A percentile compares a stretch with the other conserved stretches of the same genome.
These are phyloP conservation scores for Cephonodes hylas DNA, from an alignment of 2,888 invertebrate genomes.

Conservation along the genomic window DNA sequence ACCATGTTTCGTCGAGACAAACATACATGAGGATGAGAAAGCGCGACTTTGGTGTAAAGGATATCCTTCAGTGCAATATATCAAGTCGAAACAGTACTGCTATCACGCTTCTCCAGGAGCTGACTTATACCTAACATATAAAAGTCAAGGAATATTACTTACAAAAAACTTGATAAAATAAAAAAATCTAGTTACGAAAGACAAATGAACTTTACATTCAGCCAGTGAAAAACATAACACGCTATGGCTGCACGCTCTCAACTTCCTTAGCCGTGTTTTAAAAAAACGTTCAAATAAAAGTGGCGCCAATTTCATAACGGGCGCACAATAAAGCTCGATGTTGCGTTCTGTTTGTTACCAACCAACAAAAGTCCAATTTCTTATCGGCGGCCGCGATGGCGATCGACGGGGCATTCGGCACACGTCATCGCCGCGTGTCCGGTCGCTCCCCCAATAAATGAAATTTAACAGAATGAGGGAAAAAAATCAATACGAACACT, in stretches of 20 bases:
- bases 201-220: not conserved
- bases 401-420: slow-evolving; percentile 25
- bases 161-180: not conserved
- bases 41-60: no score
- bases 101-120: no score
- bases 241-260: not conserved
- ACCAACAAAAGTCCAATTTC: slow-evolving; percentile 4
- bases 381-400: slow-evolving; percentile 15
- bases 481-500: slow-evolving; percentile 78
- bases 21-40: no score
- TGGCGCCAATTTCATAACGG: slow-evolving; percentile 14
- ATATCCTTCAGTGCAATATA: no score
- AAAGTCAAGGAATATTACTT: not conserved
- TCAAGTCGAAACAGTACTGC: no score
- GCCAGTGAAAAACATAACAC: not conserved
- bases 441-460: slow-evolving; percentile 78
- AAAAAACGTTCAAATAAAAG: not conserved
- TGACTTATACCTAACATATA: no score
- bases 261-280: not conserved
- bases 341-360: slow-evolving; percentile 12
- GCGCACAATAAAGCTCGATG: not conserved
- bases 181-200: not conserved
- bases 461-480: slow-evolving; percentile 81
- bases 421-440: slow-evolving; percentile 58
- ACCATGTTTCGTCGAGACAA: no score